Conservation (phyloP, 2,113 vertebrate species). For the Eretmochelys imbricata region DNA sequence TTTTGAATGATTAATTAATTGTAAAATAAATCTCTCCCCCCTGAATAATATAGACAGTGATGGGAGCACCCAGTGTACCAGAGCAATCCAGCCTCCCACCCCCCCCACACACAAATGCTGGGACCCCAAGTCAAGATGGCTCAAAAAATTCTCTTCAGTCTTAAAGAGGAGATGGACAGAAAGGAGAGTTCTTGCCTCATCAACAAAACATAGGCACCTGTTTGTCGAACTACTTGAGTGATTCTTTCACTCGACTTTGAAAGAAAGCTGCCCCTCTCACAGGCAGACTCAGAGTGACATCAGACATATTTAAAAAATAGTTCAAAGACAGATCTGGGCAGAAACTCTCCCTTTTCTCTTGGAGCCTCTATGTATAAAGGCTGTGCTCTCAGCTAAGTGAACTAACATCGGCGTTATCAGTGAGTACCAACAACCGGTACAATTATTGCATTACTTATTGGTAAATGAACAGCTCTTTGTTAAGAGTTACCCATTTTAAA, state of each 20-base stretch:
- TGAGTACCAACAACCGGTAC: neutral
- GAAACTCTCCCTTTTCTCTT: neutral
- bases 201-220: neutral
- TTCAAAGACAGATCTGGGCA: neutral
- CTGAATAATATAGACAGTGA: neutral
- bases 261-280: neutral
- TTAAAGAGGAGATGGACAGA: neutral
- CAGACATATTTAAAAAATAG: neutral
- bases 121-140: neutral
- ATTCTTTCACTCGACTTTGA: neutral
- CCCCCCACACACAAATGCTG: neutral
- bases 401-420: neutral
- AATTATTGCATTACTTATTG: neutral
- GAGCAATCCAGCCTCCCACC: neutral
- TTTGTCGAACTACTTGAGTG: neutral
- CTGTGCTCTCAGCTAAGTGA: neutral
- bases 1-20: slow-evolving; percentile 39
- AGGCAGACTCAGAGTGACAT: neutral
- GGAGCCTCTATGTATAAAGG: neutral
- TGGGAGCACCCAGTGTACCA: neutral
- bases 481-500: neutral
- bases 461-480: neutral
- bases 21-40: neutral
- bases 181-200: neutral
- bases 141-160: neutral